Evolutionary conservation across 2,888 invertebrate genomes (phyloP), one percentile per base, ranked within the genome.

Genomic region (Acleris sparsana): DNA sequence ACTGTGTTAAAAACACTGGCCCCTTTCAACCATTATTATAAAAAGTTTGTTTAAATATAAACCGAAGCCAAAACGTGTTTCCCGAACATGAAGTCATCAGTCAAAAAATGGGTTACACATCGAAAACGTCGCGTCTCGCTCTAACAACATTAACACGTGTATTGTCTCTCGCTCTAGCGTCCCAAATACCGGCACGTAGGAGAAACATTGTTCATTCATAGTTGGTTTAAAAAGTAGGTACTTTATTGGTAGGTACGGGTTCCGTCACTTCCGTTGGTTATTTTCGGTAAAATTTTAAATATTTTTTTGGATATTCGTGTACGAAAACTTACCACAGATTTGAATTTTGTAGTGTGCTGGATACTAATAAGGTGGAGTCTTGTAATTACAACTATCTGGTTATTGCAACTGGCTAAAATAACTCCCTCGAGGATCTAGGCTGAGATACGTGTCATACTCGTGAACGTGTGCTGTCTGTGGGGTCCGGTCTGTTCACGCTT

Each of bases 181-280:
- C 51, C 65, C 51, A 61, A 65, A 65, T 65, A 56, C 65, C 61
- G 13, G 17, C 65, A 65, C 65, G 65, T 61, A 52, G 39, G n/a
- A 43, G 51, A 29, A 65, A 65, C 65, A 65, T 65, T 65, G 65
- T 65, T 44, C 39, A 62, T 62, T 62, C 62, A 55, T 33, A 20
- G 63, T 57, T 49, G 22, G 56, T 63, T 57, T 57, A 51, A 57
- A 63, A 63, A 51, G 63, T 55, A 62, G 49, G 49, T 48, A 55
- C 25, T 56, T 29, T 56, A 63, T 57, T 57, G 62, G 22, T 51
- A 16, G 62, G 22, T 51, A 16, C 51, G 18, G 61, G 63, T 63
- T 63, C 63, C 51, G 56, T 20, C 56, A 51, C 29, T 57, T 62
- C 62, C 62, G 62, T 25, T 55, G 17, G 33, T 1, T 56, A 33